A percentile compares a stretch with the other conserved stretches of the same genome.
phyloP scores from a whole-genome alignment of 2,113 vertebrate genomes.

The Gnathonemus longibarbis region DNA sequence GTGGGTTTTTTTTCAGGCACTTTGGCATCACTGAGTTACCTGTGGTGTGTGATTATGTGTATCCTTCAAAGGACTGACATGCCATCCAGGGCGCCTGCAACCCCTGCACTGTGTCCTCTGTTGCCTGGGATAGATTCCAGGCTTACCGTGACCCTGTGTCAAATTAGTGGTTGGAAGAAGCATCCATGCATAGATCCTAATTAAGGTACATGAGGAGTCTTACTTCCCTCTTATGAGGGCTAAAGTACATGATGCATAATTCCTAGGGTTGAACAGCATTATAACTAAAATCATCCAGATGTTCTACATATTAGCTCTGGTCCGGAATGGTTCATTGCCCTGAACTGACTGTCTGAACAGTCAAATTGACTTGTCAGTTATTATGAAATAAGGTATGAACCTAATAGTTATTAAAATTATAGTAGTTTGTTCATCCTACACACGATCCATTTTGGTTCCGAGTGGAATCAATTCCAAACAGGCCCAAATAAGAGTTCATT shows the following conservation, averaged over 20 bases:
- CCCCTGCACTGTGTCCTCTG: neutral
- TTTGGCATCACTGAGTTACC: neutral
- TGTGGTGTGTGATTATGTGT: neutral
- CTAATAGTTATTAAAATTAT: neutral
- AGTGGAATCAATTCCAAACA: neutral
- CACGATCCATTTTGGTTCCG: neutral
- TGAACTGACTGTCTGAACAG: neutral
- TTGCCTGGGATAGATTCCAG: neutral
- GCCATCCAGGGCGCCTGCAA: neutral
- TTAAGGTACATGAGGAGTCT: neutral
- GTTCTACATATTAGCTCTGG: neutral
- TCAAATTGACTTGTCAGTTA: neutral
- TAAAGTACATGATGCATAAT: neutral
- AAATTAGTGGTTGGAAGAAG: neutral
- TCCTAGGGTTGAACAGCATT: neutral
- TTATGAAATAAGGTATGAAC: neutral
- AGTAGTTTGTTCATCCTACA: neutral
- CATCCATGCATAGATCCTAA: neutral
- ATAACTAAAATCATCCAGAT: neutral
- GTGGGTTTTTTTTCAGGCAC: neutral
- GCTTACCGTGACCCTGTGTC: neutral
- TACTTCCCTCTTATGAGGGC: neutral
- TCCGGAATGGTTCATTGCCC: neutral
- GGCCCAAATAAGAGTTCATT: neutral
- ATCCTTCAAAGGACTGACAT: neutral